phyloP scores from a whole-genome alignment of 1,140 invertebrate genomes.

The Listronotus bonariensis region DNA sequence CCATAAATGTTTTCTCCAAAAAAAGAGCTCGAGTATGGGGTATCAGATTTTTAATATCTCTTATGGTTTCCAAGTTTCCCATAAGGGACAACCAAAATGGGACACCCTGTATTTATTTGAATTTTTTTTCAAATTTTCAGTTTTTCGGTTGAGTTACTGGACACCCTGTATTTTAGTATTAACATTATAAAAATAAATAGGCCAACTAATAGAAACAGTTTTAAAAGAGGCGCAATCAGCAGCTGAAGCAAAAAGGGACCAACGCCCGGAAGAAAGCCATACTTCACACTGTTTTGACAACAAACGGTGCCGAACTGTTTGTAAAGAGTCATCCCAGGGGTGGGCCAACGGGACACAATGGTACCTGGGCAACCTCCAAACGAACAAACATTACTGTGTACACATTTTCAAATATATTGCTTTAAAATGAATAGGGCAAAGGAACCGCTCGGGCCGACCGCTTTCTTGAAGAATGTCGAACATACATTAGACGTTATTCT shows the following conservation, averaged over 20 bases:
- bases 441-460: slow-evolving; percentile 42
- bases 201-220: neutral
- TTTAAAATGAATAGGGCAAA: slow-evolving; percentile 46
- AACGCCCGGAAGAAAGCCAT: slow-evolving; percentile 42
- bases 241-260: slow-evolving; percentile 1
- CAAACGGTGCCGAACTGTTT: slow-evolving; percentile 45
- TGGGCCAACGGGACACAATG: slow-evolving; percentile 39
- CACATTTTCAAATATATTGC: slow-evolving; percentile 50
- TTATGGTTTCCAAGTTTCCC: no score
- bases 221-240: neutral
- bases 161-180: no score
- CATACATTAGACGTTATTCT: slow-evolving; percentile 24
- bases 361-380: slow-evolving; percentile 42
- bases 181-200: no score
- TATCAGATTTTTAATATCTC: no score
- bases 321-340: slow-evolving; percentile 40
- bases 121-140: no score
- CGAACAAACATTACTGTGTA: slow-evolving; percentile 49
- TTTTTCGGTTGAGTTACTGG: no score
- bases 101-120: no score
- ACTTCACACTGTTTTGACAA: slow-evolving; percentile 44
- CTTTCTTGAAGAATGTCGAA: slow-evolving; percentile 25
- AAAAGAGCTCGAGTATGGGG: no score
- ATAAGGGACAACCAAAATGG: no score
- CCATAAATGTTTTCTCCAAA: no score